Percentiles rank a stretch among this genome's conserved stretches.
Evolutionary conservation across 2,797 vertebrate species (phyloP).

Genomic region (Lagorchestes hirsutus): DNA sequence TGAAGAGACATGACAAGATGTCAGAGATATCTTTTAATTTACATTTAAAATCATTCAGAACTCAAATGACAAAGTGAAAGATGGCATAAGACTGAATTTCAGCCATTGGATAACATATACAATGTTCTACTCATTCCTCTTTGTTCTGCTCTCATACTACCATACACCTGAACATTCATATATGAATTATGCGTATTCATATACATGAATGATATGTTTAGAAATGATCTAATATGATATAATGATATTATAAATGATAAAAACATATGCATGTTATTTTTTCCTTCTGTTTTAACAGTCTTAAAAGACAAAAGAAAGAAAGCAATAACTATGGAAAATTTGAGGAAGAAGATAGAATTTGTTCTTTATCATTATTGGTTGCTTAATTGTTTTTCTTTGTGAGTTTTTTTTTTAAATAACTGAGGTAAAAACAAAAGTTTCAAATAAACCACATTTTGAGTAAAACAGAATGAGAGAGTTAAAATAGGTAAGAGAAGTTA

Average conservation of each 20-base stretch:
- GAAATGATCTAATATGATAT: too few relatives aligned
- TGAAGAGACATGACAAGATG: conserved; percentile 29
- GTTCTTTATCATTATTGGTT: not conserved
- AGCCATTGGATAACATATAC: not conserved
- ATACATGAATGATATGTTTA: too few relatives aligned
- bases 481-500: not conserved
- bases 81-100: not conserved
- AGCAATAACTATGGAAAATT: not conserved
- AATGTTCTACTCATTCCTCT: not conserved
- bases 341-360: not conserved
- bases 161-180: not conserved
- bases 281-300: not conserved
- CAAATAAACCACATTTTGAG: not conserved
- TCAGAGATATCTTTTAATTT: conserved; percentile 17
- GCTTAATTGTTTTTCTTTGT: not conserved
- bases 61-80: not conserved
- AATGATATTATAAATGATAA: too few relatives aligned
- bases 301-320: not conserved
- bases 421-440: not conserved
- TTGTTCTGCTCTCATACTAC: not conserved
- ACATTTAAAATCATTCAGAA: conserved; percentile 5
- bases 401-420: not conserved
- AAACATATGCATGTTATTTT: not conserved
- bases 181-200: not conserved
- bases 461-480: not conserved